Conservation (phyloP, 2,888 invertebrate species). For the Ptychoptera albimana region DNA sequence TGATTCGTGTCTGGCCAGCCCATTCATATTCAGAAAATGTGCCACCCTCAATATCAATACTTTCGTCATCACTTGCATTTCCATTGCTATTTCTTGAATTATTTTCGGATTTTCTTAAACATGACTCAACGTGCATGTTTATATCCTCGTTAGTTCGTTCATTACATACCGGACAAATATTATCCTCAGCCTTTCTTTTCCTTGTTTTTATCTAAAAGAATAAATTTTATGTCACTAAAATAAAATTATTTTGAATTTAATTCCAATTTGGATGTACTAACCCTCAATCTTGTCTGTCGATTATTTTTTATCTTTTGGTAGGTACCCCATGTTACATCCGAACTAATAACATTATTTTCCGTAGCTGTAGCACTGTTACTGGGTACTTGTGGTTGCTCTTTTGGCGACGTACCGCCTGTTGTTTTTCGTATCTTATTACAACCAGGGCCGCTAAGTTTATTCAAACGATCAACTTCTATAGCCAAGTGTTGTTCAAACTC, state of each 20-base stretch:
- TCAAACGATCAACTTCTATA: conserved; percentile 60
- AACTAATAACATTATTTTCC: conserved; percentile 31
- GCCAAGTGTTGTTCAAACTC: conserved; percentile 73
- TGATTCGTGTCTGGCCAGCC: conserved; percentile 74
- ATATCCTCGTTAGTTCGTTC: conserved; percentile 50
- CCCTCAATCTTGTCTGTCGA: conserved; percentile 46
- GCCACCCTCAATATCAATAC: conserved; percentile 57
- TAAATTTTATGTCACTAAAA: neutral
- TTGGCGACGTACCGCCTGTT: conserved; percentile 12
- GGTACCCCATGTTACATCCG: conserved; percentile 52
- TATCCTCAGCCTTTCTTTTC: conserved; percentile 46
- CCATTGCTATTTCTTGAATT: conserved; percentile 17
- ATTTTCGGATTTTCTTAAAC: conserved; percentile 36
- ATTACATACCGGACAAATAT: conserved; percentile 70
- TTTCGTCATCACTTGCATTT: conserved; percentile 41
- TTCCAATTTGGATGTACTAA: conserved; percentile 10
- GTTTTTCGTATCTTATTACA: conserved; percentile 18
- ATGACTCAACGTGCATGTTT: conserved; percentile 55
- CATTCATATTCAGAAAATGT: conserved; percentile 76
- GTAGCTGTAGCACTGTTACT: conserved; percentile 24
- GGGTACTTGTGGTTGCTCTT: conserved; percentile 8
- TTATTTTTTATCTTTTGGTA: conserved; percentile 59
- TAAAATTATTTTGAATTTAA: neutral
- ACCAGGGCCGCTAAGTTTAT: conserved; percentile 32
- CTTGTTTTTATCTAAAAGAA: conserved; percentile 38